phyloP scores from a whole-genome alignment of 1,140 invertebrate genomes.

The Pogonus chalceus region DNA sequence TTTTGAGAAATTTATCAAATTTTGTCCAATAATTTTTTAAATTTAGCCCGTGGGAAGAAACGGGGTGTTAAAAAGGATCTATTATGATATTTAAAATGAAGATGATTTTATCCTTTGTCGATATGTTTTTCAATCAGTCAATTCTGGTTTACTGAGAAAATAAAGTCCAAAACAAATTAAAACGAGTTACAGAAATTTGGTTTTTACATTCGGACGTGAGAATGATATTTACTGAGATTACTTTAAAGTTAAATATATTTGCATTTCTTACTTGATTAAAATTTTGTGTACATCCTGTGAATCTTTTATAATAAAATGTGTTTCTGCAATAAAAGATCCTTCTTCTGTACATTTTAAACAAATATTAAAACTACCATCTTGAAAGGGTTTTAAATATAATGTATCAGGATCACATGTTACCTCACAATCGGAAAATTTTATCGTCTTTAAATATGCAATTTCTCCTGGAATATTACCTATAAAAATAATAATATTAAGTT shows the following conservation, averaged over 20 bases:
- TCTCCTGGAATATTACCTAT: slow-evolving; percentile 18
- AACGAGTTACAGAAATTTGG: too few species aligned
- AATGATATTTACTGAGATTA: too few species aligned
- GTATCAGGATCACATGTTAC: slow-evolving; percentile 20
- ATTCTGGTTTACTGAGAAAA: too few species aligned
- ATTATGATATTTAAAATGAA: too few species aligned
- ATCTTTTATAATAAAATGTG: slow-evolving; percentile 26
- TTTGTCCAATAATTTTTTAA: too few species aligned
- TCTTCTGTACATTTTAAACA: slow-evolving; percentile 22
- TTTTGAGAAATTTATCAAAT: too few species aligned
- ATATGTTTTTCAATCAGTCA: too few species aligned
- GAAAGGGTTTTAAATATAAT: slow-evolving; percentile 19
- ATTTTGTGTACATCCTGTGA: slow-evolving; percentile 23
- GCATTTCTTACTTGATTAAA: slow-evolving; percentile 20
- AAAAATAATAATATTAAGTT: neutral
- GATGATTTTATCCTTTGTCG: too few species aligned
- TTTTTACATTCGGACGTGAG: too few species aligned
- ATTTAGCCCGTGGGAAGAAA: too few species aligned
- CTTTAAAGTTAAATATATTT: neutral
- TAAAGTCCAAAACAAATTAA: too few species aligned
- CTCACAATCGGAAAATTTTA: slow-evolving; percentile 21
- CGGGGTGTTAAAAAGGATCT: too few species aligned
- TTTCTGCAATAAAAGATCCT: slow-evolving; percentile 28
- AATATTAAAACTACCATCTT: slow-evolving; percentile 20
- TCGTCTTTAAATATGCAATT: slow-evolving; percentile 19